Base-by-base conservation (phyloP, 2,113 vertebrate species). In the Clarias macrocephalus region DNA sequence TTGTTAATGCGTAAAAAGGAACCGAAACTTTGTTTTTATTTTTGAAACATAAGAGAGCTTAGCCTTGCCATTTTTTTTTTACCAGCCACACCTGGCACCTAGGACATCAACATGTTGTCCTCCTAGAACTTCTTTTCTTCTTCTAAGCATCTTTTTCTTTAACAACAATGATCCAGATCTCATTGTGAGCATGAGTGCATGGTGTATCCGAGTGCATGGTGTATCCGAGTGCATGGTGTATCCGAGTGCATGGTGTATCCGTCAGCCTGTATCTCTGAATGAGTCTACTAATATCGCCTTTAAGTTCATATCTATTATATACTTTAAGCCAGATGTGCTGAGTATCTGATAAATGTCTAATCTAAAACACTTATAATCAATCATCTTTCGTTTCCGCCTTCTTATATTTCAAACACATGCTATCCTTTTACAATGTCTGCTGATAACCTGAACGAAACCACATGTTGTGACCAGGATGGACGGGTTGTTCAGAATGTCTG, bases 401-500 rank as follows among this genome's bases (percentile, higher is more conserved):
- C 56, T 66, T 23, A 83, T 85, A 87, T 83, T 60, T 52, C 16
- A 83, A 87, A 48, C 80, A 63, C 80, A 77, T 84, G 84, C 80
- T 83, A 86, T 89, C 82, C 82, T 83, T 62, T 80, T 56, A 83
- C 56, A 73, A 65, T 75, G 30, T 86, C 75, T 81, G 48, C 66
- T 72, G 65, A 87, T 86, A 84, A 33, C 81, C 85, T 92, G 81
- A 91, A 75, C 86, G 54, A 76, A 89, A 89, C 83, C 90, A 90
- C 85, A 88, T 87, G 88, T 57, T 42, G 21, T 15, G 8, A 21
- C 19, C 19, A 37, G 54, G 37, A 76, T 25, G 57, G 83, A 88
- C 2, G 57, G 80, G 56, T 72, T 60, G 48, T 73, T 84, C 21
- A 52, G 23, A 56, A 56, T 76, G 56, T 79, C 33, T 75, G 23